Evolutionary conservation across 1,140 invertebrate genomes (phyloP), one percentile per base, ranked within the genome.

Genomic region (Zelostemma sp.): DNA sequence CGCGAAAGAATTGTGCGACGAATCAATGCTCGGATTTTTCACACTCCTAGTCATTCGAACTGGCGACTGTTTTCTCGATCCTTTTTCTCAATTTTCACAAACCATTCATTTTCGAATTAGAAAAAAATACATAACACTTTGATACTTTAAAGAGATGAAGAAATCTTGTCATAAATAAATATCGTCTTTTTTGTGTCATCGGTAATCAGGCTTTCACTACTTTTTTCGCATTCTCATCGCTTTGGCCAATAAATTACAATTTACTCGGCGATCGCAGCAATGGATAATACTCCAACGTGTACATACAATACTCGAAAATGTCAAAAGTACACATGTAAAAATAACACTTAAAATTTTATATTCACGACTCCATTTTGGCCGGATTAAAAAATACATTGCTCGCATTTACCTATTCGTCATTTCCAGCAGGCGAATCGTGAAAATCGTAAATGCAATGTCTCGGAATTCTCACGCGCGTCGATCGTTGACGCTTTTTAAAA

Each of bases 271-370:
- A 59, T 68, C 58, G 62, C 35, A 50, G 54, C 25, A 31, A 53
- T 49, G 47, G 51, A 50, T 57, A 62, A 54, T 63, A 68, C 45
- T 63, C 59, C 35, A 62, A 58, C 54, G 31, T 59, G 63, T 68
- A 68, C 59, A 63, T 68, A 68, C 57, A 64, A 69, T 69, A 69
- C 46, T 60, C 17, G 56, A 64, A 69, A 56, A 64, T 61, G 56
- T 69, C 50, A 64, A 64, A 64, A 60, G 56, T 69, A 69, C 67
- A 69, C 64, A 69, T 69, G 60, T 69, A 69, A 60, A 64, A 64
- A 68, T 64, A 53, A 69, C 56, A 59, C 17, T 38, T 69, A 69
- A 69, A 64, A 55, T 56, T 69, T 64, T 41, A 57, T 28, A 28
- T 59, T 48, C 18, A 68, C 56, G 58, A 57, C 16, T 33, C 43